These are phyloP conservation scores for Frieseomelitta varia DNA, from an alignment of 1,140 invertebrate genomes.

Conservation along the genomic window DNA sequence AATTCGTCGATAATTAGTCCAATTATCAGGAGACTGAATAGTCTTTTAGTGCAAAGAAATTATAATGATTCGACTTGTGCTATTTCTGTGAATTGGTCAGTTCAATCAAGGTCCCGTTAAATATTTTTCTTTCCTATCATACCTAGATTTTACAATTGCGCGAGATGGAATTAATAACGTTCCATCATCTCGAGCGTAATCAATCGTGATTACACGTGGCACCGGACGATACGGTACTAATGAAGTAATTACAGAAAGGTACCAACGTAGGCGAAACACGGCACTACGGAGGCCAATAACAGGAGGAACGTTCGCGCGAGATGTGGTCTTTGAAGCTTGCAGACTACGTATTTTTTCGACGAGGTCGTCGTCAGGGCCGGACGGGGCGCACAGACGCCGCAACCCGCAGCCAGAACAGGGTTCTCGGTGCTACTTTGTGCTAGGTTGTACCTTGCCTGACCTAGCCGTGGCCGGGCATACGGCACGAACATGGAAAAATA, in stretches of 20 bases:
- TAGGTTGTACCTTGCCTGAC: conserved; percentile 74
- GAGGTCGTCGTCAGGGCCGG: not conserved
- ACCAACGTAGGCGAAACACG: not conserved
- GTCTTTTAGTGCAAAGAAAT: not conserved
- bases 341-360: not conserved
- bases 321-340: not conserved
- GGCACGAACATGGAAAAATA: conserved; percentile 75
- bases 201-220: not conserved
- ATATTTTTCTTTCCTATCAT: too few relatives aligned
- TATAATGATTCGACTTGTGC: not conserved
- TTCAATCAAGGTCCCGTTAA: not conserved
- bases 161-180: not conserved
- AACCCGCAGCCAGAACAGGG: not conserved
- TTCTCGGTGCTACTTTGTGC: conserved; percentile 67
- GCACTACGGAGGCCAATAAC: not conserved
- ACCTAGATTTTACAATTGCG: not conserved
- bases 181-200: not conserved
- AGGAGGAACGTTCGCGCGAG: not conserved
- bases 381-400: not conserved
- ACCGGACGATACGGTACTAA: not conserved
- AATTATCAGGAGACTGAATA: too few relatives aligned
- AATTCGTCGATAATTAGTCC: not conserved
- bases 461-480: conserved; percentile 66
- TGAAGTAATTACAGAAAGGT: not conserved
- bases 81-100: too few relatives aligned